phyloP scores from a whole-genome alignment of 2,888 invertebrate genomes.

The Oxystoma pomonae region DNA sequence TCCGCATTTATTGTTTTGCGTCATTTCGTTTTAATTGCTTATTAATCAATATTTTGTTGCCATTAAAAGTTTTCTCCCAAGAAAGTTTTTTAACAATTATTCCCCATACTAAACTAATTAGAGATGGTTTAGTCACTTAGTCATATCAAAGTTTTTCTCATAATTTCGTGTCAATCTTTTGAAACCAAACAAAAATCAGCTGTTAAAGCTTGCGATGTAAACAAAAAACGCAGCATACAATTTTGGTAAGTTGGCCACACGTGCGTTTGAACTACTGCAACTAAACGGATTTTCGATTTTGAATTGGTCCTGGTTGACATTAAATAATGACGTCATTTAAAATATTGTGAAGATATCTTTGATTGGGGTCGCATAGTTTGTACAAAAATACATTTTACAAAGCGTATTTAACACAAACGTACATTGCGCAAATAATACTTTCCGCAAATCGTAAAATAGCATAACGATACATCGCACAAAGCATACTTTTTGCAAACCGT shows the following conservation, averaged over 20 bases:
- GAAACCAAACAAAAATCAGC: neutral
- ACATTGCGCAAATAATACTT: no score
- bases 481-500: no score
- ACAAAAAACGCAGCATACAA: neutral
- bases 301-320: no score
- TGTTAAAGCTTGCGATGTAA: neutral
- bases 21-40: neutral
- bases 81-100: neutral
- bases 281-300: no score
- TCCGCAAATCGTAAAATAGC: no score
- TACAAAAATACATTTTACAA: no score
- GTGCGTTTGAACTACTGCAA: neutral
- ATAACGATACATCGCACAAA: no score
- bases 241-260: neutral
- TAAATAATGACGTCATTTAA: no score
- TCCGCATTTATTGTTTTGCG: no score
- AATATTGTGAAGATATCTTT: no score
- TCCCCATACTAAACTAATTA: neutral
- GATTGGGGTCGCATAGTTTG: no score
- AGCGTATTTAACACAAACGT: no score
- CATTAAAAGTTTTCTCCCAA: neutral
- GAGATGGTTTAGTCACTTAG: neutral
- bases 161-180: neutral
- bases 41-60: neutral
- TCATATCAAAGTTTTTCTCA: neutral